phyloP scores from a whole-genome alignment of 2,797 vertebrate genomes.

The Mareca strepera region DNA sequence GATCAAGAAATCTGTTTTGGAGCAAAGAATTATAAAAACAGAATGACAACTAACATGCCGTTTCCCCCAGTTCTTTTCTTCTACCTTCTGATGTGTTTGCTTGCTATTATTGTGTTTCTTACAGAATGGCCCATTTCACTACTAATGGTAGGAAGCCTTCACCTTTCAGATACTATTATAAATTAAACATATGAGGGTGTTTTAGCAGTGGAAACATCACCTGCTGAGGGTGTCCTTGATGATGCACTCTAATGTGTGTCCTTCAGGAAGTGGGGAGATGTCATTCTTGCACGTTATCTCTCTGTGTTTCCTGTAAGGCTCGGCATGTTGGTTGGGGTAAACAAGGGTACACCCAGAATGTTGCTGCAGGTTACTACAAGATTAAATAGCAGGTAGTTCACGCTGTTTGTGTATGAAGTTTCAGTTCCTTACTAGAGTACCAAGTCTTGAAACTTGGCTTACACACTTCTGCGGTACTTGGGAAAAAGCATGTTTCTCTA shows the following conservation, averaged over 20 bases:
- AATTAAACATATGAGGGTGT: not conserved
- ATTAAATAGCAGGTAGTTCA: not conserved
- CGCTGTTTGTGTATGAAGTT: not conserved
- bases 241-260: not conserved
- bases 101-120: not conserved
- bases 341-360: not conserved
- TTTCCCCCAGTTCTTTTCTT: not conserved
- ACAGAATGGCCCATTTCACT: not conserved
- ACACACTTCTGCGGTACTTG: not conserved
- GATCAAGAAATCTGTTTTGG: not conserved
- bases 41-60: not conserved
- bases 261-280: conserved; percentile 22
- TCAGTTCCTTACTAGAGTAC: not conserved
- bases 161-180: not conserved
- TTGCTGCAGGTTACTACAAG: not conserved
- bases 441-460: not conserved
- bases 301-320: conserved; percentile 35
- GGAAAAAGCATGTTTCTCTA: not conserved
- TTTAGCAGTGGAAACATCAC: not conserved
- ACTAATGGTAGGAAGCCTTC: not conserved
- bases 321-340: conserved; percentile 1
- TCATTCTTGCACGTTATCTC: not conserved
- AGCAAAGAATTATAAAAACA: not conserved
- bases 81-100: not conserved
- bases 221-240: not conserved